Conservation (phyloP, 2,113 vertebrate genomes). For the Caretta caretta region DNA sequence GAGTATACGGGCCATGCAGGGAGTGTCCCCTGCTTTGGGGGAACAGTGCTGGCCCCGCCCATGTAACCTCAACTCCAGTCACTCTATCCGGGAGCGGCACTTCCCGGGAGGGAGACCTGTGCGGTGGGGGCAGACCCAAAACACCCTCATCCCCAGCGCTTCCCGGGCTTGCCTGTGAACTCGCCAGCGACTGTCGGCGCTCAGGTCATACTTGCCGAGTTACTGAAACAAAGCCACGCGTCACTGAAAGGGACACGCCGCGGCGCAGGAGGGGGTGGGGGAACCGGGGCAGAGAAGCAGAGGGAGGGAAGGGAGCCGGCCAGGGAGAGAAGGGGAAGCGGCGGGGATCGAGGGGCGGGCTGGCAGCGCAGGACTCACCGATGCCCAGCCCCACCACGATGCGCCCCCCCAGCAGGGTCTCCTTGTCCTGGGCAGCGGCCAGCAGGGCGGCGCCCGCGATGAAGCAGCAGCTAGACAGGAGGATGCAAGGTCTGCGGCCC, state of each 20-base stretch:
- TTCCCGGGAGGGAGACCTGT: background rate
- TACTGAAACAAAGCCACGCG: background rate
- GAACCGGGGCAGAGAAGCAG: too few relatives aligned
- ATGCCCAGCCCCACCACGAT: constrained; percentile 92
- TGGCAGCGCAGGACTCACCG: constrained; percentile 82
- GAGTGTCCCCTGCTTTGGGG: background rate
- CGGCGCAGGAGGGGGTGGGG: background rate
- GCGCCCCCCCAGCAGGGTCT: constrained; percentile 89
- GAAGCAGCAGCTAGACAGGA: constrained; percentile 91
- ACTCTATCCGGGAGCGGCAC: background rate
- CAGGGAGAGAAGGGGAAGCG: background rate
- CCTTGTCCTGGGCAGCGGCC: constrained; percentile 83
- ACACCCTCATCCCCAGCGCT: background rate
- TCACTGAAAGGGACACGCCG: background rate
- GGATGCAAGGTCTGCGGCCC: constrained; percentile 90
- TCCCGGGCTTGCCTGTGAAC: background rate
- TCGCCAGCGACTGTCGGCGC: background rate
- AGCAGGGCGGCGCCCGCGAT: constrained; percentile 84
- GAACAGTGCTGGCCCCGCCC: background rate
- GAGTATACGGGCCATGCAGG: background rate
- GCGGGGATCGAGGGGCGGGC: background rate
- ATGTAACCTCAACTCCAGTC: background rate
- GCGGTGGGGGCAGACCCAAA: background rate
- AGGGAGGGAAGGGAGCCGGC: background rate
- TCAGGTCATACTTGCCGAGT: background rate